Evolutionary conservation across 2,888 invertebrate genomes (phyloP), one percentile per base, ranked within the genome.

Genomic region (Cephus spinipes): DNA sequence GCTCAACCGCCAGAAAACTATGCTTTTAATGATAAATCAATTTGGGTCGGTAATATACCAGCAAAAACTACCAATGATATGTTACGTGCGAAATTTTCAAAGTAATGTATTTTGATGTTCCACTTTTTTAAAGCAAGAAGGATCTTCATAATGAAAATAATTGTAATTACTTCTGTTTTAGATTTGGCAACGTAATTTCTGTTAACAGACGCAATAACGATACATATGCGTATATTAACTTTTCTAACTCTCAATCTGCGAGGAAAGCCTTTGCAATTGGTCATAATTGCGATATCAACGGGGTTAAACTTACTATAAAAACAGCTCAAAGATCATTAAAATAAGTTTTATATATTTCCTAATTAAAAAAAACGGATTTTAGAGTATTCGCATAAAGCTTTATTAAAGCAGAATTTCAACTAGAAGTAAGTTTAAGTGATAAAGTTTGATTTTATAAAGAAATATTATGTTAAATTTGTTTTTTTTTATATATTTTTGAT

Each of bases 21-120:
- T 55, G 23, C 12, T 71, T 30, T 23, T 30, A 71, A 31, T 11
- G 31, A 71, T 71, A 71, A 71, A 71, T 31, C 71, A 32, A 33
- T 71, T 71, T 71, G 71, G 71, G 71, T 71, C 33, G 71, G 71
- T 71, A 71, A 71, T 23, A 12, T 71, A 32, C 6, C 71, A 31
- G 12, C 31, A 33, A 33, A 71, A 71, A 12, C 31, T 32, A 71
- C 71, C 31, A 23, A 11, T 33, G 31, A 31, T 23, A 71, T 71
- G 71, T 71, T 71, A 71, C 31, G 9, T 15, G 12, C 32, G 23
- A 71, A 71, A 33, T 71, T 71, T 31, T 71, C 71, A 1, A 71
- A 33, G 71, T 71, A 71, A 71, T 55, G 15, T 71, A 71, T 23
- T 71, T 33, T 31, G 12, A 15, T 12, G 2, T 71, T 71, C 12